Evolutionary conservation across 2,113 vertebrate genomes (phyloP), one percentile per base, ranked within the genome.

Genomic region (Eptatretus burgeri): DNA sequence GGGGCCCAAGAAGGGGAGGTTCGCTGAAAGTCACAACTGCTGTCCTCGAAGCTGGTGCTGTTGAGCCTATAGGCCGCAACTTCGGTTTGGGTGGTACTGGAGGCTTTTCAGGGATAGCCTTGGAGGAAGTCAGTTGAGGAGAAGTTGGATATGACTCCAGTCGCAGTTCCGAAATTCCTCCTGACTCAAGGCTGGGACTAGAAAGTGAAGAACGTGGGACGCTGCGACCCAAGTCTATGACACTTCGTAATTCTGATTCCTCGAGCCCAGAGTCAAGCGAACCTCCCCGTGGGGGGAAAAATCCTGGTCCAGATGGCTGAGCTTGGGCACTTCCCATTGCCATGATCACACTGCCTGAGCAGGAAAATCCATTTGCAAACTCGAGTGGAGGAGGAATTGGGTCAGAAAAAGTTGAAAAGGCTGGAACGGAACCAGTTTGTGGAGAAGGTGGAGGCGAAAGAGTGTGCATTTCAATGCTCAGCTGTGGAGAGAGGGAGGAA

Each of bases 21-120:
- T 60, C 56, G 11, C 56, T 60, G 56, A 60, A 60, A n/a, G 56
- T 60, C 56, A 60, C 56, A n/a, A 60, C 56, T n/a, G 56, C n/a
- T 17, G n/a, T 60, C 56, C 56, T n/a, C 56, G 20, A 20, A n/a
- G 56, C 56, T n/a, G 56, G 56, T 41, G 27, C 27, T 41, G 27
- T 41, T 7, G 27, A 41, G 27, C 27, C 27, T 41, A 41, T 41
- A n/a, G 56, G 56, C 56, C 56, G 56, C n/a, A 60, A 20, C 56
- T 60, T 60, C n/a, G 56, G 56, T 60, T 60, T 60, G 56, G 56
- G 56, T 17, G 56, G 56, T n/a, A 60, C 56, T n/a, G 56, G 56
- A n/a, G 56, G 56, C 20, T 60, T 60, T n/a, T 60, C 56, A 20
- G 56, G 56, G 10, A 60, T 11, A 20, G 56, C 56, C n/a, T 10